phyloP scores from a whole-genome alignment of 2,888 invertebrate genomes.

The Acanthosepion esculentum region DNA sequence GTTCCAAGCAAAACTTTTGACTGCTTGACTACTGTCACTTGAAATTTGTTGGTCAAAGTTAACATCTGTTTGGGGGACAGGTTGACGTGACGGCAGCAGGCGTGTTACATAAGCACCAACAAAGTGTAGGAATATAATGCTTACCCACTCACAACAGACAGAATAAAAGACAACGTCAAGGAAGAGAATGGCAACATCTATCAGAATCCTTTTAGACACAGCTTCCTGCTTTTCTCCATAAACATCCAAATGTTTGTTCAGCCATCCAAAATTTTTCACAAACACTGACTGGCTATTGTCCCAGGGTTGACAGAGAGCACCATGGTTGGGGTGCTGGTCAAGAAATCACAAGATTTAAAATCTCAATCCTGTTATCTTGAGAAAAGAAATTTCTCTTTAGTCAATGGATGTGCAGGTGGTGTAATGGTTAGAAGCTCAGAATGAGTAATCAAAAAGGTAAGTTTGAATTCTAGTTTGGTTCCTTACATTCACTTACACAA shows the following conservation, averaged over 20 bases:
- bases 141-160: not conserved
- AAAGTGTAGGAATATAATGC: slow-evolving; percentile 18
- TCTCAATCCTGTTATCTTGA: not conserved
- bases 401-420: too few relatives aligned
- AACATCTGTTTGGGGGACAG: slow-evolving; percentile 20
- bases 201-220: slow-evolving; percentile 33
- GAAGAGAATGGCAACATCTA: slow-evolving; percentile 14
- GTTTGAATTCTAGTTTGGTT: too few relatives aligned
- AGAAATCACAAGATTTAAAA: not conserved
- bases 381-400: not conserved
- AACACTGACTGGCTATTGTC: not conserved
- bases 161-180: slow-evolving; percentile 33
- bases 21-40: not conserved
- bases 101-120: slow-evolving; percentile 17
- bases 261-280: slow-evolving; percentile 9
- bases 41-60: slow-evolving; percentile 16
- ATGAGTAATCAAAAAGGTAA: too few relatives aligned
- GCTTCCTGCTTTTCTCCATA: slow-evolving; percentile 33
- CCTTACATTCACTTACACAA: too few relatives aligned
- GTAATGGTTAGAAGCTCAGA: too few relatives aligned
- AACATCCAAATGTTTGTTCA: slow-evolving; percentile 33
- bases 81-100: slow-evolving; percentile 20
- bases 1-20: not conserved
- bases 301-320: not conserved
- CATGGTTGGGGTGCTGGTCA: too few relatives aligned